Evolutionary conservation across 1,140 invertebrate species (phyloP), one percentile per base, ranked within the genome.

Genomic region (Acromyrmex echinatior): DNA sequence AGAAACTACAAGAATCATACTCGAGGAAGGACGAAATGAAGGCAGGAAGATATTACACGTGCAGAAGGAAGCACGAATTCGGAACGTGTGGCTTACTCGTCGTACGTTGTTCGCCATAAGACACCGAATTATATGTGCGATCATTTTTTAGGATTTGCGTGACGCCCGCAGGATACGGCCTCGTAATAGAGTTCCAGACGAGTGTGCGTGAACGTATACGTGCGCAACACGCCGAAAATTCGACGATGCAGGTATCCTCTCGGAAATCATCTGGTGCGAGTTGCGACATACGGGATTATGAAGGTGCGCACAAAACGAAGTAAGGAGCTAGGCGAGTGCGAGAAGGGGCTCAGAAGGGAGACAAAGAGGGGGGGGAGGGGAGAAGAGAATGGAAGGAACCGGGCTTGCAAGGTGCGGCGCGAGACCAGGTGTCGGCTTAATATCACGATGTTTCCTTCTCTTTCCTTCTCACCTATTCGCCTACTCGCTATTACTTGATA

Each of bases 371-470:
- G 39, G 63, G 58, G 60, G 66, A 14, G 58, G 53, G 87, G 86
- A 90, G 70, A 74, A 66, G 84, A 87, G 78, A 80, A 70, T 65
- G 74, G 86, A 86, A 82, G 90, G 86, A 91, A 93, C 90, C 93
- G 92, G 21, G 92, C 92, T 92, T 87, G 93, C 94, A 94, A 94
- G 94, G 93, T 94, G 94, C 92, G 90, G 70, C 89, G 88, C 87
- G 89, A 74, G 79, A 92, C 92, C 93, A 94, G 93, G 93, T 94
- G 93, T 93, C 70, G 81, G n/a, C 71, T 76, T 80, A 90, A 91
- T 90, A 91, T 91, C 70, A 74, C 80, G 70, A 14, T 84, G 80
- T n/a, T 62, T 25, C 4, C 35, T 16, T 45, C 35, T 63, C 25
- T 63, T 16, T 49, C 10, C 28, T 21, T 39, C 21, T 63, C 51